phyloP scores from a whole-genome alignment of 1,140 invertebrate species.

The Chironomus striatipennis region DNA sequence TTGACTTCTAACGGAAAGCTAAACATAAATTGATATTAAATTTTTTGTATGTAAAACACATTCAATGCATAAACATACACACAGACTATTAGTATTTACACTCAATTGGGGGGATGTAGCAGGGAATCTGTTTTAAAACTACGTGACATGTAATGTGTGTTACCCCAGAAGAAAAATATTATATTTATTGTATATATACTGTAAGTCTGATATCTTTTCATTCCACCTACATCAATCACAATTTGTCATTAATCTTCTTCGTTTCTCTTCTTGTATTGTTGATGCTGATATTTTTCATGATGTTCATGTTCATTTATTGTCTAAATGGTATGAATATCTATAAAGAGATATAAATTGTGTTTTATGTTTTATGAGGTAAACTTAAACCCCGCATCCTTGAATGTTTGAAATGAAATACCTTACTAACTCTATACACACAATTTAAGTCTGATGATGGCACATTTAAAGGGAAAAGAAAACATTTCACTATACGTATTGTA shows the following conservation, averaged over 20 bases:
- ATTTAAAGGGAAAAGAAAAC: background rate
- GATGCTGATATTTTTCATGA: background rate
- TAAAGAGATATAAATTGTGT: background rate
- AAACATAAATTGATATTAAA: too few relatives aligned
- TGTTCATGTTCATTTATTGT: constrained; percentile 12
- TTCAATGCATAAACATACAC: too few relatives aligned
- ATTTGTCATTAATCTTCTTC: constrained; percentile 23
- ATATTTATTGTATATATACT: too few relatives aligned
- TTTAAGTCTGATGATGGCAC: constrained; percentile 5
- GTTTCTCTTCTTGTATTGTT: background rate
- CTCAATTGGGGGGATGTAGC: too few relatives aligned
- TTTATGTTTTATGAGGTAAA: background rate
- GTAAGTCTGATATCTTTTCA: background rate
- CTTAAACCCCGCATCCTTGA: background rate
- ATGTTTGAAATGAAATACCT: background rate
- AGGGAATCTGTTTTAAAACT: too few relatives aligned
- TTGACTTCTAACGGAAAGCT: too few relatives aligned
- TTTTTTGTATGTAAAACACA: too few relatives aligned
- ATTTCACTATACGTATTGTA: background rate
- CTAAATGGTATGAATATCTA: background rate
- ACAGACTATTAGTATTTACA: too few relatives aligned
- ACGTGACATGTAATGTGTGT: too few relatives aligned
- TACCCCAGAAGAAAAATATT: too few relatives aligned
- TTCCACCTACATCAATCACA: constrained; percentile 22
- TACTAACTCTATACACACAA: background rate